These are phyloP conservation scores for Pantelozetes paolii DNA, from an alignment of 2,888 invertebrate genomes.

Conservation along the genomic window DNA sequence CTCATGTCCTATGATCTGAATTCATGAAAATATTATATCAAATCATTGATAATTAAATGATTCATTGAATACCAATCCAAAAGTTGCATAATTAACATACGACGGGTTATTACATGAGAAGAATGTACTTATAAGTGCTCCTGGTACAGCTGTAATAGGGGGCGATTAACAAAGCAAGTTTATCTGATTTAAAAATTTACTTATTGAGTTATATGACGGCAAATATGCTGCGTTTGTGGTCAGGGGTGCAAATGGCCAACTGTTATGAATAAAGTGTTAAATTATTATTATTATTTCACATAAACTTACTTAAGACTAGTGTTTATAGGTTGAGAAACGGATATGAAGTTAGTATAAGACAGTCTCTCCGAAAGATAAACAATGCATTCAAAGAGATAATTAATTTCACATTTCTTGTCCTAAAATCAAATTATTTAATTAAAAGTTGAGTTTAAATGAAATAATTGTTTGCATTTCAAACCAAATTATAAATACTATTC, in stretches of 20 bases:
- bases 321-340: neutral
- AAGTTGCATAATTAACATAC: neutral
- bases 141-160: neutral
- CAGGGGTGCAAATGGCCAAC: neutral
- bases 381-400: constrained; percentile 2
- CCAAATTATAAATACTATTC: neutral
- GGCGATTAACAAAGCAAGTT: neutral
- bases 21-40: neutral
- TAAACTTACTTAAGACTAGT: neutral
- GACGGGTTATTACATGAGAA: neutral
- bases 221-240: neutral
- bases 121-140: neutral
- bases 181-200: neutral
- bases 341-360: neutral
- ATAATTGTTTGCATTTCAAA: neutral
- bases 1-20: neutral
- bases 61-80: neutral
- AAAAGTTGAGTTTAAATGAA: neutral
- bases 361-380: neutral
- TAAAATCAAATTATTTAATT: neutral
- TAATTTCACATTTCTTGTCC: neutral
- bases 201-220: neutral
- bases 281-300: neutral
- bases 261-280: neutral
- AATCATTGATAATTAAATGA: neutral